Conservation (phyloP, 2,888 invertebrate species). For the Trichogramma evanescens region DNA sequence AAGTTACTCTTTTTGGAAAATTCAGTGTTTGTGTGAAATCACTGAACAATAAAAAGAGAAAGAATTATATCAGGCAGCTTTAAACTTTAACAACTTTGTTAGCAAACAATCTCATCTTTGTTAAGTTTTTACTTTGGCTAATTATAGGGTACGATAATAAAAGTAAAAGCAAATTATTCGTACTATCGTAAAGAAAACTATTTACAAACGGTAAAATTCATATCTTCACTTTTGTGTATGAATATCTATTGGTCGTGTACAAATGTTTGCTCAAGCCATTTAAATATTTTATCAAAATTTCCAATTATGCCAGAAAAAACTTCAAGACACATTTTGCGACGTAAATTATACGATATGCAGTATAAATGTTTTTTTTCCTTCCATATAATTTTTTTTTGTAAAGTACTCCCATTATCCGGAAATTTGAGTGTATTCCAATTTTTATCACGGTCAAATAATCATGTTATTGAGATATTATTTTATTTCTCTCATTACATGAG, state of each 20-base stretch:
- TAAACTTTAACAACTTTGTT: too few relatives aligned
- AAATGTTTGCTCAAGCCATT: background rate
- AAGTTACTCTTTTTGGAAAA: too few relatives aligned
- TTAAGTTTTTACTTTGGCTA: too few relatives aligned
- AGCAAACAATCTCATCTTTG: too few relatives aligned
- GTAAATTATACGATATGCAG: background rate
- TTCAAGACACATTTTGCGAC: constrained; percentile 5
- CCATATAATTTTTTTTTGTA: background rate
- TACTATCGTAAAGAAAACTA: constrained; percentile 23
- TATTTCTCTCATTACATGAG: constrained; percentile 8
- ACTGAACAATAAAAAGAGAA: too few relatives aligned
- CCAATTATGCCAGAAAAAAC: constrained; percentile 10
- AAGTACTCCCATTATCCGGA: constrained; percentile 17
- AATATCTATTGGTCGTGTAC: constrained; percentile 12
- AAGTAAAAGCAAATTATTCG: too few relatives aligned
- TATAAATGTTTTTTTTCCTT: constrained; percentile 4
- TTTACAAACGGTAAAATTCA: constrained; percentile 23
- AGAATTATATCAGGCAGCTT: too few relatives aligned
- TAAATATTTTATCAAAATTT: too few relatives aligned
- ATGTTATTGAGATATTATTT: background rate
- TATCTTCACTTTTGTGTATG: constrained; percentile 10
- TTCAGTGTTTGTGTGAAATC: too few relatives aligned
- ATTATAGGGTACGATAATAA: too few relatives aligned
- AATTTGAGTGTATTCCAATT: background rate
- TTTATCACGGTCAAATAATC: background rate